Base-by-base conservation (phyloP, 2,888 invertebrate genomes). In the Oscheius sp. region DNA sequence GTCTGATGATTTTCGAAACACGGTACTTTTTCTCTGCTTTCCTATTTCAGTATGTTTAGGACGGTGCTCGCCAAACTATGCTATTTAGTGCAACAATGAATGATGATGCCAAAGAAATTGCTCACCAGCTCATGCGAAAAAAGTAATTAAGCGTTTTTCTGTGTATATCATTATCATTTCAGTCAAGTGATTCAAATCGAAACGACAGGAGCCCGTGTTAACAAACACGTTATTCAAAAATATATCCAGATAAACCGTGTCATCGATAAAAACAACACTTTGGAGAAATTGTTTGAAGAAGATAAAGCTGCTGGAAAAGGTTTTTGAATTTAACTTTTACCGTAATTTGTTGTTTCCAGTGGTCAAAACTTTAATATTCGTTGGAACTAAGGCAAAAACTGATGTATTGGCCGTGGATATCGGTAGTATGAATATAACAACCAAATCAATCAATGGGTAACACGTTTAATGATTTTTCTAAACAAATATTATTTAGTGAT, bases 401-500 rank as follows among this genome's bases (percentile, higher is more conserved):
- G 80, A 86, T 46, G 27, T 63, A 7, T 25, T 83, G 16, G 77
- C 86, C 0, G n/a, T 69, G 3, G 73, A 69, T 18, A 46, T 82
- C 25, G 13, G 3, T 23, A 25, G 41, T 1, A 16, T 12, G 43
- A 72, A 55, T 1, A 56, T 77, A 41, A 45, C 16, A 0, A 80
- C 84, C 6, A 61, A 73, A 9, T 55, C n/a, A 1, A 21, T 58
- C 7, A 13, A 64, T 18, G 46, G 49, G 25, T 69, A n/a, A 16
- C 29, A 12, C 35, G 35, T 35, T 70, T 71, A n/a, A 16, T 61
- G 6, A 61, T 45, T 7, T 21, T 52, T 52, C 12, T 52, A 5
- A 12, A 52, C 12, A 3, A 25, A 25, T 9, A 35, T 1, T 21
- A 73, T 81, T 63, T 82, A 90, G 91, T 0, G 93, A 93, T 86